Conservation (phyloP, 2,113 vertebrate species). For the Anoplopoma fimbria region DNA sequence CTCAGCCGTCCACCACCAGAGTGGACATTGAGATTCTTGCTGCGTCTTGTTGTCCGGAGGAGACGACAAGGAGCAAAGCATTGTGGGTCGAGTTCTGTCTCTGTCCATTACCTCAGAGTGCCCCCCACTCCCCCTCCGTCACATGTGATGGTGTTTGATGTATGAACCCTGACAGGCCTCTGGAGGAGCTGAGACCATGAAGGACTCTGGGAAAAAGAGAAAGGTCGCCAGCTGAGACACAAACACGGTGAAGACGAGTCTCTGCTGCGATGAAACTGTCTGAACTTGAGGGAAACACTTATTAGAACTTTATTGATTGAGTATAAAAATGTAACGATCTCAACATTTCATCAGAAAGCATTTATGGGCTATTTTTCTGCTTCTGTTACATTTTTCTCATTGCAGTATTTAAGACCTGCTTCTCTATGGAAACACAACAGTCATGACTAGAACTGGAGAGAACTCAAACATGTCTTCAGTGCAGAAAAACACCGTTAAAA, state of each 20-base stretch:
- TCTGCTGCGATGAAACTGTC: slow-evolving; percentile 8
- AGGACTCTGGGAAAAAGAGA: slow-evolving; percentile 27
- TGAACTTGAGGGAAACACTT: too few species aligned
- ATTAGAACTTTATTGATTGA: too few species aligned
- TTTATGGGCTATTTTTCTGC: too few species aligned
- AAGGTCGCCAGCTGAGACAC: slow-evolving; percentile 13
- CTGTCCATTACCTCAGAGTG: slow-evolving; percentile 41
- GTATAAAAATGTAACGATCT: too few species aligned
- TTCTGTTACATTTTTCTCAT: too few species aligned
- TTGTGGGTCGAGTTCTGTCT: slow-evolving; percentile 26
- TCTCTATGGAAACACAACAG: too few species aligned
- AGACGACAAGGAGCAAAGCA: background rate
- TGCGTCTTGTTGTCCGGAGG: background rate
- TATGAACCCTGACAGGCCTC: slow-evolving; percentile 46
- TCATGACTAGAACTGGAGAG: too few species aligned
- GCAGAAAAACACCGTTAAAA: too few species aligned
- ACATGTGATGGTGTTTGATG: slow-evolving; percentile 44
- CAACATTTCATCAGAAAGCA: too few species aligned
- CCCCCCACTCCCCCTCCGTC: slow-evolving; percentile 43
- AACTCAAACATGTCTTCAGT: too few species aligned
- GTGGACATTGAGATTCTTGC: slow-evolving; percentile 14
- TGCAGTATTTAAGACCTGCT: too few species aligned
- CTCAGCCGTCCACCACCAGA: background rate
- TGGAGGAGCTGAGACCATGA: slow-evolving; percentile 21
- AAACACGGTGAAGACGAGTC: slow-evolving; percentile 27